A percentile compares a stretch with the other conserved stretches of the same genome.
Conservation (phyloP, 1,140 invertebrate genomes). For the Uloborus diversus region DNA sequence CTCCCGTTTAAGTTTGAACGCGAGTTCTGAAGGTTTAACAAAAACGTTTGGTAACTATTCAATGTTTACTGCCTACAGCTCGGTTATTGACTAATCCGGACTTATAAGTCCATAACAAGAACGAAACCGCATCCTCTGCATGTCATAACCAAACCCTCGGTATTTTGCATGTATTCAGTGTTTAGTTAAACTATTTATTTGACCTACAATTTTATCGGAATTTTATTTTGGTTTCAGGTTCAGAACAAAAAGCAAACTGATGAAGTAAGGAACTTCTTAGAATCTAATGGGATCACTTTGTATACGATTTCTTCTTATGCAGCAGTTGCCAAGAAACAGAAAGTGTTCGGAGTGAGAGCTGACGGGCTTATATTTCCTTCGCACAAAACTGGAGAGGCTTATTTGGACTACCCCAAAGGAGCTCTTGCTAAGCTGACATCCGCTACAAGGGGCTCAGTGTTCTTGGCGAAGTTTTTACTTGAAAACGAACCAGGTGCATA, state of each 20-base stretch:
- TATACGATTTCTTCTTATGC: slow-evolving; percentile 35
- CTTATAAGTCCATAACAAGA: too few species aligned
- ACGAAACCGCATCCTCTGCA: too few species aligned
- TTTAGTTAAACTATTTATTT: background rate
- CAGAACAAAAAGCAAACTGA: background rate
- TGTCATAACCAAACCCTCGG: background rate
- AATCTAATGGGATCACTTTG: slow-evolving; percentile 40
- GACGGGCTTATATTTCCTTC: slow-evolving; percentile 46
- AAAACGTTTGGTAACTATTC: too few species aligned
- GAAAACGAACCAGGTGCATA: slow-evolving; percentile 1
- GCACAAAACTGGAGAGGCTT: slow-evolving; percentile 2
- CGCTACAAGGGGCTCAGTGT: slow-evolving; percentile 41
- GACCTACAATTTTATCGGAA: background rate
- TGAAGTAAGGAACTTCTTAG: background rate
- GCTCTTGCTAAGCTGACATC: slow-evolving; percentile 36
- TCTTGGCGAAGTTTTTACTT: slow-evolving; percentile 14
- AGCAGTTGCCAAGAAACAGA: slow-evolving; percentile 26
- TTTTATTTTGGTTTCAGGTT: background rate
- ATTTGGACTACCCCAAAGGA: slow-evolving; percentile 18
- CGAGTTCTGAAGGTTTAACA: too few species aligned
- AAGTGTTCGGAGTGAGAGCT: slow-evolving; percentile 41
- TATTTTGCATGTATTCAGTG: background rate
- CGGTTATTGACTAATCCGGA: too few species aligned
- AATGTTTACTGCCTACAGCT: too few species aligned
- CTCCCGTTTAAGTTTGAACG: too few species aligned